These are phyloP conservation scores for Xanthia icteritia DNA, from an alignment of 2,888 invertebrate genomes.

Conservation along the genomic window DNA sequence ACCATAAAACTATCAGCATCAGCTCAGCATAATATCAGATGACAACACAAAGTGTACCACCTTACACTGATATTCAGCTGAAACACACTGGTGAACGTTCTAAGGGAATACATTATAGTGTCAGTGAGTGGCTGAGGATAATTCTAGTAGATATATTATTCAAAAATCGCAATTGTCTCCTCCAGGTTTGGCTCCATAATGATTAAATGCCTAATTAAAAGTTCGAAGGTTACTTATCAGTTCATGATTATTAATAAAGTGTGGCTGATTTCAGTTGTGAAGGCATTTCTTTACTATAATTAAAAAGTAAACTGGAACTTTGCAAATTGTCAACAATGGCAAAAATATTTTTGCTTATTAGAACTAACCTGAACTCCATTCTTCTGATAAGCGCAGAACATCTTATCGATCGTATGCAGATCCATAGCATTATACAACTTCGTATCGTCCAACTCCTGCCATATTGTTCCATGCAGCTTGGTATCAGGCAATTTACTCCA, in stretches of 20 bases:
- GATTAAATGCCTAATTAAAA: background rate
- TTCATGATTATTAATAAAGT: background rate
- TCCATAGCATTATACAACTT: conserved; percentile 98
- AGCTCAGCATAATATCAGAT: no score
- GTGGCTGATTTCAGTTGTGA: background rate
- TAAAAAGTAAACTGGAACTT: background rate
- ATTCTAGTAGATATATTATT: background rate
- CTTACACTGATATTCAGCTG: no score
- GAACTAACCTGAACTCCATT: conserved; percentile 93
- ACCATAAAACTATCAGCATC: no score
- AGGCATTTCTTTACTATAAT: background rate
- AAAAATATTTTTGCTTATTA: background rate
- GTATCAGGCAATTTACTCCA: conserved; percentile 98
- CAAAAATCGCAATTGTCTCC: no score
- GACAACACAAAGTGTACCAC: no score
- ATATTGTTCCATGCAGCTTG: conserved; percentile 97
- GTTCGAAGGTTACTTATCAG: background rate
- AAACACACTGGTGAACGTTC: no score
- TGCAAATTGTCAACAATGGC: background rate
- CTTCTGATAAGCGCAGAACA: conserved; percentile 98
- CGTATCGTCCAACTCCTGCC: conserved; percentile 98
- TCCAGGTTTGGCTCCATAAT: background rate
- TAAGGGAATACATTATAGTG: no score
- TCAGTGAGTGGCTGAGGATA: no score
- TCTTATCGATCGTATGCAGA: conserved; percentile 96